These are phyloP conservation scores for Drosophila kohkoa DNA, from an alignment of 1,140 invertebrate genomes.

Conservation along the genomic window DNA sequence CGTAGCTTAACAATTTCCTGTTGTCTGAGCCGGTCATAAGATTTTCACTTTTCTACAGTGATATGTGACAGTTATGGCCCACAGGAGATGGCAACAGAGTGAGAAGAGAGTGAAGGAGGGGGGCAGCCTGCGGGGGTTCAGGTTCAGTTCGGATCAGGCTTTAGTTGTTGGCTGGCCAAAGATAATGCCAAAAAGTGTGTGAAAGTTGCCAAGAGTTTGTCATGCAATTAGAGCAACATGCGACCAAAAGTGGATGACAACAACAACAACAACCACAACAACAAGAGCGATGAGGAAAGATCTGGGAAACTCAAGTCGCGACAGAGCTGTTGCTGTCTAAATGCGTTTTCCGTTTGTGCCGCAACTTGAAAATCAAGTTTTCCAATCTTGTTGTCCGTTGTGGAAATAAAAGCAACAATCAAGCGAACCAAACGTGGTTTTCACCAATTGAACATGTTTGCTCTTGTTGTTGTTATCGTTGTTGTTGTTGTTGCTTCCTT, in stretches of 20 bases:
- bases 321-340: conserved; percentile 3
- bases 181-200: conserved; percentile 49
- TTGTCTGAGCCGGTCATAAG: conserved; percentile 11
- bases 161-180: conserved; percentile 15
- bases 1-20: conserved; percentile 34
- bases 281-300: neutral
- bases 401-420: conserved; percentile 55
- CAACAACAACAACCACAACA: conserved; percentile 28
- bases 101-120: neutral
- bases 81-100: neutral
- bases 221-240: conserved; percentile 59
- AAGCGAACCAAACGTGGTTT: conserved; percentile 52
- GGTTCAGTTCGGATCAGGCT: conserved; percentile 8
- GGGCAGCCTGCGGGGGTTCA: neutral
- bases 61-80: conserved; percentile 45
- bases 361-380: conserved; percentile 56
- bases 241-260: conserved; percentile 49
- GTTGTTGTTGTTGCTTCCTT: conserved; percentile 12
- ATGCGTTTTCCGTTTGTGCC: conserved; percentile 41
- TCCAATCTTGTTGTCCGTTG: conserved; percentile 42
- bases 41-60: conserved; percentile 45
- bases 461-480: conserved; percentile 14
- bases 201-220: conserved; percentile 55
- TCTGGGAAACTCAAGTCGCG: conserved; percentile 46
- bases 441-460: conserved; percentile 53